Conservation (phyloP, 2,797 vertebrate genomes). For the Simalia tracyae region DNA sequence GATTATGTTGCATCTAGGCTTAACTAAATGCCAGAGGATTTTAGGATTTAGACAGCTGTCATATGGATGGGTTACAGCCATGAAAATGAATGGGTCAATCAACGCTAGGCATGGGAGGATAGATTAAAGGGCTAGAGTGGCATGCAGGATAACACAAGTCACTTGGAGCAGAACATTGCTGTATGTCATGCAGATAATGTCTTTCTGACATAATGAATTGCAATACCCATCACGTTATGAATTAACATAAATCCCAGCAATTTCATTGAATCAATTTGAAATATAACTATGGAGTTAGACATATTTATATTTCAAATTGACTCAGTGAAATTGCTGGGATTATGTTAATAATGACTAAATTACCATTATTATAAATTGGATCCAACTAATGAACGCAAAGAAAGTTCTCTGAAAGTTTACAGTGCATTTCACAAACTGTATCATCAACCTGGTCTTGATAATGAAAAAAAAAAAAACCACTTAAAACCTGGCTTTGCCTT, state of each 20-base stretch:
- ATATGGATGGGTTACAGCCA: slow-evolving; percentile 6
- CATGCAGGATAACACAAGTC: background rate
- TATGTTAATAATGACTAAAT: background rate
- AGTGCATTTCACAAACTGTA: background rate
- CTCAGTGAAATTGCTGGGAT: background rate
- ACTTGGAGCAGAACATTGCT: background rate
- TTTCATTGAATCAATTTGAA: background rate
- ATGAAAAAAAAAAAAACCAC: background rate
- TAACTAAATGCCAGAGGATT: background rate
- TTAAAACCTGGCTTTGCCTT: background rate
- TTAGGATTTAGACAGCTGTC: background rate
- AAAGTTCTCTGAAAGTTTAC: background rate
- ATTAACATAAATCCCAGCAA: background rate
- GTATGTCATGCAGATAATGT: background rate
- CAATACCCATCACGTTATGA: slow-evolving; percentile 12
- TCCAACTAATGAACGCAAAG: background rate
- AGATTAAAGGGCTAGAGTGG: background rate
- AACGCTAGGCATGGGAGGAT: background rate
- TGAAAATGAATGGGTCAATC: slow-evolving; percentile 12
- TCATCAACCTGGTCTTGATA: background rate
- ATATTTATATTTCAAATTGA: background rate
- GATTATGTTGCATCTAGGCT: background rate
- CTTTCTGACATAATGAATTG: slow-evolving; percentile 5
- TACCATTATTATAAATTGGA: background rate
- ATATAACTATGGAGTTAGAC: background rate